Evolutionary conservation across 2,113 vertebrate species (phyloP).

Genomic region (Myotis lucifugus): DNA sequence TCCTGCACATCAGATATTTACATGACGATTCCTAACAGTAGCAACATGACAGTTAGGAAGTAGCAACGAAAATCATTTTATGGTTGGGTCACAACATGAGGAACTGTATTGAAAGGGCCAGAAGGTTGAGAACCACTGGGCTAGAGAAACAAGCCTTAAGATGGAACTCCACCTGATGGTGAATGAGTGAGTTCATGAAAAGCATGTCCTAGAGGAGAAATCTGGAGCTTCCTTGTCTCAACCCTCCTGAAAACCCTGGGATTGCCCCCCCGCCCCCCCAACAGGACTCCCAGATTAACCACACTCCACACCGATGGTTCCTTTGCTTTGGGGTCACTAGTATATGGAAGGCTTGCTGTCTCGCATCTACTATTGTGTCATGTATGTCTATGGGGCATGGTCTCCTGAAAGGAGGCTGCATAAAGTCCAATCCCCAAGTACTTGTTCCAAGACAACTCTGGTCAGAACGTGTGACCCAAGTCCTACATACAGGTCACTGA

Average conservation of each 20-base stretch:
- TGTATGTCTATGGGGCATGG: background rate
- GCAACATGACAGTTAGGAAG: too few species aligned
- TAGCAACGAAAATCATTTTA: too few species aligned
- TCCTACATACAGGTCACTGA: background rate
- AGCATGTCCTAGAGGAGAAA: background rate
- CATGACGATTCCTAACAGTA: too few species aligned
- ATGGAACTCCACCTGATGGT: background rate
- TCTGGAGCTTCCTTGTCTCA: background rate
- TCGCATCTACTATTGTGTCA: background rate
- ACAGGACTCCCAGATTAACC: background rate
- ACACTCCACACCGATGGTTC: background rate
- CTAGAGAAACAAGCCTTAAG: background rate
- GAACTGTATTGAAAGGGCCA: too few species aligned
- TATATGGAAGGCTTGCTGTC: background rate
- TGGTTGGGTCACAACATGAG: too few species aligned
- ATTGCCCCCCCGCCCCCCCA: background rate
- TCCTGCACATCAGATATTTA: too few species aligned
- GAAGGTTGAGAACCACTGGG: too few species aligned
- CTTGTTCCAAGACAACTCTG: background rate
- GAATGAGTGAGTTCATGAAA: background rate
- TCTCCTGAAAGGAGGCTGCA: background rate
- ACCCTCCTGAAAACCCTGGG: background rate
- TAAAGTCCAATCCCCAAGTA: background rate
- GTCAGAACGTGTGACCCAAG: background rate
- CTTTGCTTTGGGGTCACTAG: background rate